Evolutionary conservation across 2,797 vertebrate species (phyloP).

Genomic region (Notolepis coatsorum): DNA sequence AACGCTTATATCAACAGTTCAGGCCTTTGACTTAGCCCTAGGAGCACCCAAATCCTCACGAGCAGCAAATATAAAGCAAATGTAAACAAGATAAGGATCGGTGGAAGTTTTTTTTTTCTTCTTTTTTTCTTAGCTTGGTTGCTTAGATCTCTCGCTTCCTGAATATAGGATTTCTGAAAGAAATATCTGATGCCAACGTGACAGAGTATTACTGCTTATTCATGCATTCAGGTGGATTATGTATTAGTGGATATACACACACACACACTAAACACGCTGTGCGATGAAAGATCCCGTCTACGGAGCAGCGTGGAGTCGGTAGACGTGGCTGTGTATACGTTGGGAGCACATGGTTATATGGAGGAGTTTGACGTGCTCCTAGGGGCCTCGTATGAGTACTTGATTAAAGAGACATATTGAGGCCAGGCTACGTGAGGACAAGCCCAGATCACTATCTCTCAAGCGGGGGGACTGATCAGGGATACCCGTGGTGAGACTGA

Average conservation of each 20-base stretch:
- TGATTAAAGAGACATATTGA: conserved; percentile 53
- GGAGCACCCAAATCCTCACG: conserved; percentile 38
- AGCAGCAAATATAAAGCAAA: conserved; percentile 69
- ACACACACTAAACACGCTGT: conserved; percentile 35
- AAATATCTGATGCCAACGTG: conserved; percentile 42
- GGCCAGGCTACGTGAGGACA: conserved; percentile 51
- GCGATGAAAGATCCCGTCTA: conserved; percentile 37
- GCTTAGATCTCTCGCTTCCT: conserved; percentile 72
- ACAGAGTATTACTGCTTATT: conserved; percentile 38
- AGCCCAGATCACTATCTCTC: conserved; percentile 31
- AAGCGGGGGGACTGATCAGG: too few relatives aligned
- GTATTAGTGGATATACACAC: conserved; percentile 44
- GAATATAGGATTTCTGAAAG: conserved; percentile 61
- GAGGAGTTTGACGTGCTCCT: not conserved
- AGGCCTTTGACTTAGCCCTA: conserved; percentile 60
- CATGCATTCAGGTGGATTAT: conserved; percentile 46
- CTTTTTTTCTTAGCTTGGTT: conserved; percentile 51
- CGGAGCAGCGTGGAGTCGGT: conserved; percentile 37
- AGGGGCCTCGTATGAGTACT: conserved; percentile 38
- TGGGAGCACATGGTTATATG: conserved; percentile 27
- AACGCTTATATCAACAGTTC: conserved; percentile 59
- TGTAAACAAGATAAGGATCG: conserved; percentile 77
- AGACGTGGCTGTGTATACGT: conserved; percentile 44
- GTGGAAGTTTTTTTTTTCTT: conserved; percentile 44
- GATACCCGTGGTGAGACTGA: too few relatives aligned